Conservation (phyloP, 2,113 vertebrate species). For the Spilogale gracilis region DNA sequence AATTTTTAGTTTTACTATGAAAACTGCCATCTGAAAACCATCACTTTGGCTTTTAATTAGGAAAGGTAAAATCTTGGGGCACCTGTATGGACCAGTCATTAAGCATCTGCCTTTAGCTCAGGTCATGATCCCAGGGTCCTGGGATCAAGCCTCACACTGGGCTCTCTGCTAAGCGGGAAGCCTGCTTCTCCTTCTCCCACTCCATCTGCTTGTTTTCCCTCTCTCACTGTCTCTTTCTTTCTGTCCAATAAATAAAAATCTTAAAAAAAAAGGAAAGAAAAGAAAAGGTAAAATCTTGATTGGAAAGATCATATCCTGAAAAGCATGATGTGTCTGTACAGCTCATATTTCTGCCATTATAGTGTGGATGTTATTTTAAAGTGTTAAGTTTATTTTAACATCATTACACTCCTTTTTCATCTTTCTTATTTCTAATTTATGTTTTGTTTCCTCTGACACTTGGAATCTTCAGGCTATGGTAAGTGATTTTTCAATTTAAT, state of each 20-base stretch:
- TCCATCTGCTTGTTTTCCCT: too few species aligned
- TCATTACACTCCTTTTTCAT: background rate
- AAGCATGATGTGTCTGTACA: background rate
- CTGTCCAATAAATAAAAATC: too few species aligned
- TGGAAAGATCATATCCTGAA: background rate
- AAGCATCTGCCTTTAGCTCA: too few species aligned
- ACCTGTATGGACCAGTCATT: too few species aligned
- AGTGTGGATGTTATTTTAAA: background rate
- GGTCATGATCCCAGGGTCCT: too few species aligned
- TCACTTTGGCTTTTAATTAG: slow-evolving; percentile 25
- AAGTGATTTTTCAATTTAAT: slow-evolving; percentile 81
- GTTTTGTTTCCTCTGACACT: slow-evolving; percentile 79
- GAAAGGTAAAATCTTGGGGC: background rate
- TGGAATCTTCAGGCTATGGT: slow-evolving; percentile 90
- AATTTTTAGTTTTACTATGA: slow-evolving; percentile 27
- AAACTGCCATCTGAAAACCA: background rate
- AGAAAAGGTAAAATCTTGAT: background rate
- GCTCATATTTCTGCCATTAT: background rate
- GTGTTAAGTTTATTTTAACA: background rate
- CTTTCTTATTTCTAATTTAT: slow-evolving; percentile 56
- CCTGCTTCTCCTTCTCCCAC: too few species aligned
- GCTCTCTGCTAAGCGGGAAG: too few species aligned
- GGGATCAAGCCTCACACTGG: too few species aligned
- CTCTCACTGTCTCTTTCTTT: too few species aligned
- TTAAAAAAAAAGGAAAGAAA: too few species aligned